phyloP scores from a whole-genome alignment of 2,888 invertebrate genomes.

The Aspidiotus destructor region DNA sequence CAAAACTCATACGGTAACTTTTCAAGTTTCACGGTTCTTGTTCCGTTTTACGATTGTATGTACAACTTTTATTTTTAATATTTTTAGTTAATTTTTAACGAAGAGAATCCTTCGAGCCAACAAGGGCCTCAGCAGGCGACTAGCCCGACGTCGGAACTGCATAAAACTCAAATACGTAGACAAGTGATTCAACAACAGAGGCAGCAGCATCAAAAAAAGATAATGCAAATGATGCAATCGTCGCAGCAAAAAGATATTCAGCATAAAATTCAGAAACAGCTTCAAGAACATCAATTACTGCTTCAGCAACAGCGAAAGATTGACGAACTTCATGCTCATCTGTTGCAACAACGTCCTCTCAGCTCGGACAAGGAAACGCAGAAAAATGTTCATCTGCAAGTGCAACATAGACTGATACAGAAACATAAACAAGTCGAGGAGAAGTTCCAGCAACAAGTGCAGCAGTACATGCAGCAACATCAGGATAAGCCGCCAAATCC shows the following conservation, averaged over 20 bases:
- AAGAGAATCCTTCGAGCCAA: no score
- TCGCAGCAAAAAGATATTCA: slow-evolving; percentile 27
- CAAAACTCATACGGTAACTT: neutral
- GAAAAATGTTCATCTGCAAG: slow-evolving; percentile 23
- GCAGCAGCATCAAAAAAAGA: slow-evolving; percentile 23
- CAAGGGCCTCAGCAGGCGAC: neutral
- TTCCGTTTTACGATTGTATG: neutral
- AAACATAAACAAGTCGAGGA: slow-evolving; percentile 27
- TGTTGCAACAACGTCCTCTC: slow-evolving; percentile 24
- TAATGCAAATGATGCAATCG: slow-evolving; percentile 26
- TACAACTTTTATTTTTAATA: neutral
- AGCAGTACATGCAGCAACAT: slow-evolving; percentile 26
- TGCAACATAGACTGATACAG: slow-evolving; percentile 15
- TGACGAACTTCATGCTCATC: slow-evolving; percentile 19
- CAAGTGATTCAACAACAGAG: slow-evolving; percentile 15
- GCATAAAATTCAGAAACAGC: slow-evolving; percentile 25
- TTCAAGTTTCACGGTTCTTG: no score
- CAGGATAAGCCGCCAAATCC: slow-evolving; percentile 15
- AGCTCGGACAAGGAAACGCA: slow-evolving; percentile 23
- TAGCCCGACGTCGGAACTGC: slow-evolving; percentile 9
- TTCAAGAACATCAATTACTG: slow-evolving; percentile 21
- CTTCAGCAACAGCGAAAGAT: slow-evolving; percentile 25
- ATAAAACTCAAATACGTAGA: slow-evolving; percentile 18
- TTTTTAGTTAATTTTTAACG: neutral
- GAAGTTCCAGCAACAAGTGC: slow-evolving; percentile 33